Conservation (phyloP, 2,113 vertebrate species). For the Pachycephala philippinensis region DNA sequence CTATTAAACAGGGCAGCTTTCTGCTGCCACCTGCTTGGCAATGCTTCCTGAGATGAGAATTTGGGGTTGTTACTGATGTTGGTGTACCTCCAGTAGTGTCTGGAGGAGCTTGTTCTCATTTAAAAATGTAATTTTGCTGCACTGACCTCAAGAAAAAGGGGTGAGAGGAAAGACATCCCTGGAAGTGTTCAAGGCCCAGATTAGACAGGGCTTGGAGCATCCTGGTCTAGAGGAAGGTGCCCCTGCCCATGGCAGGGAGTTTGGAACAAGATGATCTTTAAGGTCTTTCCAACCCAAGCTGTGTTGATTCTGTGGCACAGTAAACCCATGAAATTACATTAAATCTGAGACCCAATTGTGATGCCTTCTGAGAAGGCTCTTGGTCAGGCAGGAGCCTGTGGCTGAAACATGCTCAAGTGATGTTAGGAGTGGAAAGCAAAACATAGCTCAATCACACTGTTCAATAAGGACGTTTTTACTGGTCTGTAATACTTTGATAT, state of each 20-base stretch:
- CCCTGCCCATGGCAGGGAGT: neutral
- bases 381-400: neutral
- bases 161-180: neutral
- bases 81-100: neutral
- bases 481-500: accelerated
- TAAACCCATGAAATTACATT: neutral
- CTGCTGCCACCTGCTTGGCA: neutral
- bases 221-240: neutral
- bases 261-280: neutral
- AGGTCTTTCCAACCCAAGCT: neutral
- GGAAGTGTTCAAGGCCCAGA: neutral
- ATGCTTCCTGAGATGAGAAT: neutral
- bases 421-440: neutral
- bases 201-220: neutral
- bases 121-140: neutral
- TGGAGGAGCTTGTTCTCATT: neutral
- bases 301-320: neutral
- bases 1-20: neutral
- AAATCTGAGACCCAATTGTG: accelerated
- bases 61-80: neutral
- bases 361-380: neutral
- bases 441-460: accelerated
- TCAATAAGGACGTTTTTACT: accelerated
- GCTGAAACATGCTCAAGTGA: accelerated
- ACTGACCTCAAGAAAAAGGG: neutral